These are phyloP conservation scores for Escarpia spicata DNA, from an alignment of 2,888 invertebrate genomes.

Conservation along the genomic window DNA sequence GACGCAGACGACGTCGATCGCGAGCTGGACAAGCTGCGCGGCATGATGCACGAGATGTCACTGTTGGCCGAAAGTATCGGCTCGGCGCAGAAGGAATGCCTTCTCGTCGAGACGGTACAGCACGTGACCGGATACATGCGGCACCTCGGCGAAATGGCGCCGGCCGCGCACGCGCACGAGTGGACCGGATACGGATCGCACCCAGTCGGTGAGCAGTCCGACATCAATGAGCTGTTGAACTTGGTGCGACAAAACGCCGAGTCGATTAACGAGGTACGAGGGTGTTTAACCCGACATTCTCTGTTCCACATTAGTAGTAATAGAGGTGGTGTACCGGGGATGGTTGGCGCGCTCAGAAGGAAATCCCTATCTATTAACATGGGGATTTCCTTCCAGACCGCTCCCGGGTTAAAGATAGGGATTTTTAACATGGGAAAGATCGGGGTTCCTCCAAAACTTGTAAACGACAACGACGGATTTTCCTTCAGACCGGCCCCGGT, in stretches of 20 bases:
- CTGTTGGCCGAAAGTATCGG: not conserved
- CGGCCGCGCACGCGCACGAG: not conserved
- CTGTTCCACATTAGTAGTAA: too few species aligned
- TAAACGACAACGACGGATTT: too few species aligned
- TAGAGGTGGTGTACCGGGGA: too few species aligned
- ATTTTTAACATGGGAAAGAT: too few species aligned
- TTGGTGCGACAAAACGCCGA: not conserved
- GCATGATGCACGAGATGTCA: not conserved
- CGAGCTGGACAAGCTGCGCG: conserved; percentile 3
- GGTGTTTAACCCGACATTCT: not conserved
- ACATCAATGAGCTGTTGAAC: not conserved
- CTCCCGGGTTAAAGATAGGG: too few species aligned
- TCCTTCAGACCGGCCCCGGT: too few species aligned
- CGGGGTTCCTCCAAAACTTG: too few species aligned
- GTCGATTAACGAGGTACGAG: not conserved
- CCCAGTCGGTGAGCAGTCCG: not conserved
- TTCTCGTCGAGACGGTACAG: not conserved
- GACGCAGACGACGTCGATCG: not conserved
- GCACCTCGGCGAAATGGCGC: not conserved
- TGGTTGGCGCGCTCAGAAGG: too few species aligned
- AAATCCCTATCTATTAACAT: too few species aligned
- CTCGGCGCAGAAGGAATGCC: not conserved
- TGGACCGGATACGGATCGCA: not conserved
- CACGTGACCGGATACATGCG: not conserved
- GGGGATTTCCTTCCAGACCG: too few species aligned